Conservation (phyloP, 2,797 vertebrate species). For the Halcyon leucocephala region DNA sequence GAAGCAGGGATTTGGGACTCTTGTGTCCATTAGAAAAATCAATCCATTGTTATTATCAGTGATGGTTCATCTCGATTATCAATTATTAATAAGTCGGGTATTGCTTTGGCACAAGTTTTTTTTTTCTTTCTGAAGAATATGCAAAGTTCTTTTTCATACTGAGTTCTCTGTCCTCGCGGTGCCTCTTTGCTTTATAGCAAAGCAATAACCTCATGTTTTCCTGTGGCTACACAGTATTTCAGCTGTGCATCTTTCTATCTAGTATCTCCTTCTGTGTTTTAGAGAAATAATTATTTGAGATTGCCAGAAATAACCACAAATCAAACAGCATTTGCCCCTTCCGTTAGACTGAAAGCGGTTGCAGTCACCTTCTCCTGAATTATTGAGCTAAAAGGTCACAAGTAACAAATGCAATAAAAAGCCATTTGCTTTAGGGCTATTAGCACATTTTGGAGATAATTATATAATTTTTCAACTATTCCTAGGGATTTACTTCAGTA, state of each 20-base stretch:
- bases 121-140: not conserved
- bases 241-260: not conserved
- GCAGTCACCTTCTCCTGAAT: constrained; percentile 1
- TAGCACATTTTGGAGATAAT: constrained; percentile 61
- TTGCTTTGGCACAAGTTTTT: not conserved
- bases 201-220: not conserved
- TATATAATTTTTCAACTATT: constrained; percentile 55
- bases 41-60: not conserved
- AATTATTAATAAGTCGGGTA: not conserved
- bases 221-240: not conserved
- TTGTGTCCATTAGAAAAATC: not conserved
- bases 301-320: constrained; percentile 32
- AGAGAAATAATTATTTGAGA: constrained; percentile 34
- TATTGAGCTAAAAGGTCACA: constrained; percentile 33
- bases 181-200: not conserved
- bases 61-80: not conserved
- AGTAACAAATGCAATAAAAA: constrained; percentile 25
- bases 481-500: constrained; percentile 29
- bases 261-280: not conserved
- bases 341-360: constrained; percentile 9
- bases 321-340: constrained; percentile 21
- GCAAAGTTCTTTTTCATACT: not conserved
- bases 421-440: constrained; percentile 25
- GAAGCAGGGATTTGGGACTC: not conserved
- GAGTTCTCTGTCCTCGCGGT: not conserved